Percentiles rank a stretch among this genome's conserved stretches.
Conservation (phyloP, 2,113 vertebrate species). For the Himantopus leucocephalus region DNA sequence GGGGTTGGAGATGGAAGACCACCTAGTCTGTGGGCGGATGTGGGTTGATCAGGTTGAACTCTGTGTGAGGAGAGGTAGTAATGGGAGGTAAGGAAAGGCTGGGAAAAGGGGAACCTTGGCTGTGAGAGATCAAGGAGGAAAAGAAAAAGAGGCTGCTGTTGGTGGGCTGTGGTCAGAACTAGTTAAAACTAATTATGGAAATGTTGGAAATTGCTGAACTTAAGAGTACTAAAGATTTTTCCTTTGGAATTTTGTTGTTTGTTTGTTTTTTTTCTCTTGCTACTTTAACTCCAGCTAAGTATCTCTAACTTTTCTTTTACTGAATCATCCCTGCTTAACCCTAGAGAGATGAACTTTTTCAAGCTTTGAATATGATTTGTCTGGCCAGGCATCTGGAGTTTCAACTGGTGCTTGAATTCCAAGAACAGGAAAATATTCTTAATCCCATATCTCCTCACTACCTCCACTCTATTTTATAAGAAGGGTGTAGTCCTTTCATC, state of each 20-base stretch:
- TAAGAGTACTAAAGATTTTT: neutral
- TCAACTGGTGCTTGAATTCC: neutral
- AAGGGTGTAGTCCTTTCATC: neutral
- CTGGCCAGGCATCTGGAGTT: neutral
- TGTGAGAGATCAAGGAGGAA: neutral
- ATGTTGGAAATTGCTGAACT: neutral
- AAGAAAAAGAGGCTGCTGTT: neutral
- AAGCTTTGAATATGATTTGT: neutral
- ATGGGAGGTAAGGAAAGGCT: neutral
- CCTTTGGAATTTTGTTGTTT: neutral
- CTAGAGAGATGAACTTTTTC: neutral
- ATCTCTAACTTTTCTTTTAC: neutral
- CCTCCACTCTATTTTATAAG: neutral
- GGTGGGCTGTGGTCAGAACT: neutral
- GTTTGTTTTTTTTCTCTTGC: neutral
- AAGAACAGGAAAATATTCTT: neutral
- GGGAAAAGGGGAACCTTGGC: neutral
- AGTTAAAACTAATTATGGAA: neutral
- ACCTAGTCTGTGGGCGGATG: fast-evolving
- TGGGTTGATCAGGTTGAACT: neutral
- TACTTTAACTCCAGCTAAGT: neutral
- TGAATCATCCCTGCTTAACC: neutral
- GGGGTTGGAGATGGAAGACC: neutral
- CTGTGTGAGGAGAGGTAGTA: neutral
- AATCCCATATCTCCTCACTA: neutral